These are phyloP conservation scores for Atethmia centrago DNA, from an alignment of 2,888 invertebrate species.

Conservation along the genomic window DNA sequence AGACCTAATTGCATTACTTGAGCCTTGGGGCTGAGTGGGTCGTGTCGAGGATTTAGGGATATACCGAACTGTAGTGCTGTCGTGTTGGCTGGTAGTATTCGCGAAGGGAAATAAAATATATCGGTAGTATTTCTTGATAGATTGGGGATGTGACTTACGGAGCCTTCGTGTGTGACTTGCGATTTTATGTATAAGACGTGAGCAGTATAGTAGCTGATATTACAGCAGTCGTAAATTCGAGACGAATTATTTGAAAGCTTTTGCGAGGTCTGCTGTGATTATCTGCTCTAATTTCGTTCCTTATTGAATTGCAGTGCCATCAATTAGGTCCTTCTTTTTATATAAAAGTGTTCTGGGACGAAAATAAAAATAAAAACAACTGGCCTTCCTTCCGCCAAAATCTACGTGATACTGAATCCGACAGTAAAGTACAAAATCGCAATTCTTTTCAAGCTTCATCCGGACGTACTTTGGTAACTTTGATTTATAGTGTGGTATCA, in stretches of 20 bases:
- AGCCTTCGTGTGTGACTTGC: constrained; percentile 60
- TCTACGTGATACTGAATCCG: constrained; percentile 8
- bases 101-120: constrained; percentile 66
- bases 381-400: background rate
- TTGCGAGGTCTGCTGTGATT: constrained; percentile 23
- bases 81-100: constrained; percentile 51
- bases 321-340: constrained; percentile 4
- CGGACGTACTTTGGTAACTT: constrained; percentile 17
- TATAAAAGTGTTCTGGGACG: background rate
- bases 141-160: constrained; percentile 65
- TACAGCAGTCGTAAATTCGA: constrained; percentile 47
- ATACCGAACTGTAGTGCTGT: constrained; percentile 42
- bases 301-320: constrained; percentile 18
- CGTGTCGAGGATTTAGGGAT: constrained; percentile 57
- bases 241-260: constrained; percentile 49
- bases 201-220: constrained; percentile 53
- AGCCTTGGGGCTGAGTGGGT: constrained; percentile 51
- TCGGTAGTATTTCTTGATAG: constrained; percentile 64
- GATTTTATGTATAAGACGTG: constrained; percentile 64
- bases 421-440: background rate
- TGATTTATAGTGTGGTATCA: constrained; percentile 49
- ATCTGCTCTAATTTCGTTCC: constrained; percentile 37
- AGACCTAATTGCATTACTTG: constrained; percentile 68
- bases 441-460: constrained; percentile 13
- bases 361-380: constrained; percentile 11